Conservation (phyloP, 2,113 vertebrate genomes). For the Salminus brasiliensis region DNA sequence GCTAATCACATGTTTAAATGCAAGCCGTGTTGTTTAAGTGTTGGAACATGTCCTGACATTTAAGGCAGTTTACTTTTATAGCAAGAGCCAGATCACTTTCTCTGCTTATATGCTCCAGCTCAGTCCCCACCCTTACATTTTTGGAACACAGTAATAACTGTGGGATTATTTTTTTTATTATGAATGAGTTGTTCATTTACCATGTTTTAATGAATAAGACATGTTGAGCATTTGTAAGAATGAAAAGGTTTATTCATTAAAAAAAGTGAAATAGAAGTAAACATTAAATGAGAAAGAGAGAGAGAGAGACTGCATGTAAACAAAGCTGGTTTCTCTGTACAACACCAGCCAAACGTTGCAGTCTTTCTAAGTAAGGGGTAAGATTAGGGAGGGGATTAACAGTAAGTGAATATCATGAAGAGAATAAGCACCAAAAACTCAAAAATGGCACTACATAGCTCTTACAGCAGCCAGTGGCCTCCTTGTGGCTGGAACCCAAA, state of each 20-base stretch:
- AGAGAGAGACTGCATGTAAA: constrained; percentile 81
- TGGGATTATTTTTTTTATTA: too few relatives aligned
- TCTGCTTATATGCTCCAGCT: too few relatives aligned
- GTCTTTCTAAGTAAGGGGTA: constrained; percentile 44
- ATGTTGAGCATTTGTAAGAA: too few relatives aligned
- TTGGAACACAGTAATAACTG: too few relatives aligned
- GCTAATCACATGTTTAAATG: too few relatives aligned
- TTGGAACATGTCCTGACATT: too few relatives aligned
- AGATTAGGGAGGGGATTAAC: constrained; percentile 59
- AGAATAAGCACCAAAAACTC: constrained; percentile 1
- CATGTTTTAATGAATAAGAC: too few relatives aligned
- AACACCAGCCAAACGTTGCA: constrained; percentile 88
- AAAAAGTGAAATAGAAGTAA: constrained; percentile 71
- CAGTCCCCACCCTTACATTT: too few relatives aligned
- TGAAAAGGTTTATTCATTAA: constrained; percentile 28
- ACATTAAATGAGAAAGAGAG: constrained; percentile 47
- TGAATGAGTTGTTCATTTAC: too few relatives aligned
- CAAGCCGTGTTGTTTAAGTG: too few relatives aligned
- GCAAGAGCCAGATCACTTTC: too few relatives aligned
- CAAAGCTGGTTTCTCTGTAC: constrained; percentile 96
- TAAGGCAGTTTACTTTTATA: too few relatives aligned
- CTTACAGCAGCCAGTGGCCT: constrained; percentile 71
- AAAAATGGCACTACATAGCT: constrained; percentile 29
- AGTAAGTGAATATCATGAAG: constrained; percentile 39
- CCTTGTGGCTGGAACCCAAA: constrained; percentile 77